Percentiles rank a stretch among this genome's conserved stretches.
Conservation (phyloP, 2,888 invertebrate genomes). For the Leptinotarsa haldemani region DNA sequence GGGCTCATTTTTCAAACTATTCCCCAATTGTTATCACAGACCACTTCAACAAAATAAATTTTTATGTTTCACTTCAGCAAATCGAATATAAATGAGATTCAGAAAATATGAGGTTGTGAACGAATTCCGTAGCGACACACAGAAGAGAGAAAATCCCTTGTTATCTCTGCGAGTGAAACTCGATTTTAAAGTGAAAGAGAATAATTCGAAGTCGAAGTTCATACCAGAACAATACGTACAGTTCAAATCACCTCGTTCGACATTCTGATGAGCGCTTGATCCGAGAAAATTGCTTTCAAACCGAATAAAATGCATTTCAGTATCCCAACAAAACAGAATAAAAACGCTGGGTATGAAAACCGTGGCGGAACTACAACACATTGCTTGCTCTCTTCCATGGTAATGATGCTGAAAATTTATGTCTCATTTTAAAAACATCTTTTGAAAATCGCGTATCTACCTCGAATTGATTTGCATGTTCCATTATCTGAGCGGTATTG, state of each 20-base stretch:
- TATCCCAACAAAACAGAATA: not conserved
- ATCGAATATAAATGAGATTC: not conserved
- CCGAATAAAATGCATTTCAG: not conserved
- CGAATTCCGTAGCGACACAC: not conserved
- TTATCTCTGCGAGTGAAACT: not conserved
- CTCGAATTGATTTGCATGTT: constrained; percentile 22
- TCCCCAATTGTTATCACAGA: too few species aligned
- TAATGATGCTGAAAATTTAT: constrained; percentile 26
- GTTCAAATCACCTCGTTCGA: constrained; percentile 10
- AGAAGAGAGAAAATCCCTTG: not conserved
- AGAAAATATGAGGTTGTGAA: not conserved
- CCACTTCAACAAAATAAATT: too few species aligned
- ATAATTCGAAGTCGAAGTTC: not conserved
- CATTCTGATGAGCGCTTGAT: constrained; percentile 6
- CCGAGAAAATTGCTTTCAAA: not conserved
- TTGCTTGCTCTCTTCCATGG: not conserved
- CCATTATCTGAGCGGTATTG: constrained; percentile 21
- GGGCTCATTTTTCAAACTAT: too few species aligned
- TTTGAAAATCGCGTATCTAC: constrained; percentile 18
- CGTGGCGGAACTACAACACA: not conserved
- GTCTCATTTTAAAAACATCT: constrained; percentile 19
- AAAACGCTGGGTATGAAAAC: not conserved
- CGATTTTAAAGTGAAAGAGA: constrained; percentile 4
- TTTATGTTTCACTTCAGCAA: not conserved
- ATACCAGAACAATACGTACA: not conserved